These are phyloP conservation scores for Muscicapa comitata DNA, from an alignment of 2,797 vertebrate species.

Conservation along the genomic window DNA sequence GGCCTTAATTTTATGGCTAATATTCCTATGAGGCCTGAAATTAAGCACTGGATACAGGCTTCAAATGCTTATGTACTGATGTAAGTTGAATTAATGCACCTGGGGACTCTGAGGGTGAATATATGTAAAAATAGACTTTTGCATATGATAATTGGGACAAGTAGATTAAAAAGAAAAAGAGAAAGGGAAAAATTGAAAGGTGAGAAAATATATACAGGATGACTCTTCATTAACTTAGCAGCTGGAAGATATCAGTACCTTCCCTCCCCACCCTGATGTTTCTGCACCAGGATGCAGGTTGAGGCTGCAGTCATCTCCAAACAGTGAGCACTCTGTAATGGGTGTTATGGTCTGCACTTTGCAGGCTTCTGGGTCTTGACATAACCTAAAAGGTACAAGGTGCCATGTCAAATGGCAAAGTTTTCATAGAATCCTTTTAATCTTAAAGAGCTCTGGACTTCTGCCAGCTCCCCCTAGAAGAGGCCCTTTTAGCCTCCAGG, in stretches of 20 bases:
- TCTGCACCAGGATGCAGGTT: neutral
- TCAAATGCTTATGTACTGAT: neutral
- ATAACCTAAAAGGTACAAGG: neutral
- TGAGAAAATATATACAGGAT: neutral
- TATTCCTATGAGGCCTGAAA: neutral
- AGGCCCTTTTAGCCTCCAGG: neutral
- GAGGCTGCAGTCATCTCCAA: neutral
- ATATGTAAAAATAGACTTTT: neutral
- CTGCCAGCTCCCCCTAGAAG: neutral
- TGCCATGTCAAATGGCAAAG: neutral
- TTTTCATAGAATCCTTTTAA: neutral
- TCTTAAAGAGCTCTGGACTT: neutral
- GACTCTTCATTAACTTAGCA: neutral
- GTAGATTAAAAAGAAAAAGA: neutral
- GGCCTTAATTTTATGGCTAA: neutral
- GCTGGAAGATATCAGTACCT: neutral
- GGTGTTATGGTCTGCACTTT: neutral
- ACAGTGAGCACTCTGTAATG: neutral
- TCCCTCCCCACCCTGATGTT: neutral
- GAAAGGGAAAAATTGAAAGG: neutral
- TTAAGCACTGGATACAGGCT: neutral
- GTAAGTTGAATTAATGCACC: neutral
- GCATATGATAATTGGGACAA: neutral
- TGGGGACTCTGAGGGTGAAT: neutral
- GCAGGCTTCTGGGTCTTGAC: neutral